A percentile compares a stretch with the other conserved stretches of the same genome.
Evolutionary conservation across 2,797 vertebrate genomes (phyloP).

Genomic region (Podarcis lilfordi): DNA sequence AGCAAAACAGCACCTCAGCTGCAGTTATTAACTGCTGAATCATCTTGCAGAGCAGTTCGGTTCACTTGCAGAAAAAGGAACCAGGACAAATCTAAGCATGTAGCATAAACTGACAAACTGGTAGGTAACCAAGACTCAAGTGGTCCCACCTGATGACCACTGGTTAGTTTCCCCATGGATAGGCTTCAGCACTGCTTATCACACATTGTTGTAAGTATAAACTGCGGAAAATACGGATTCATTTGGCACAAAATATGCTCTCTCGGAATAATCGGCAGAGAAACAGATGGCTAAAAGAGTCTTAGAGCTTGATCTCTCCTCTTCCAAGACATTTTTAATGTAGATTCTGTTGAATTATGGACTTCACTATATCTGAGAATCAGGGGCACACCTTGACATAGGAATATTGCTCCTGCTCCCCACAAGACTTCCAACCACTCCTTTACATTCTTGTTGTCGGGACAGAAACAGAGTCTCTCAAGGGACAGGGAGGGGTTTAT

Average conservation of each 20-base stretch:
- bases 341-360: not conserved
- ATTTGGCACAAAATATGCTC: not conserved
- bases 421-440: no score
- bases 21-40: not conserved
- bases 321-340: not conserved
- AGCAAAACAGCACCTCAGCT: not conserved
- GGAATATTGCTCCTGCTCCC: not conserved
- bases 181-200: not conserved
- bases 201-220: no score
- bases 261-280: not conserved
- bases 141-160: fast-evolving
- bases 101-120: conserved; percentile 1
- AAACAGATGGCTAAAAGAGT: not conserved
- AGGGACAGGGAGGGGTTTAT: not conserved
- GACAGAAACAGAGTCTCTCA: not conserved
- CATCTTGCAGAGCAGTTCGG: not conserved
- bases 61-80: not conserved
- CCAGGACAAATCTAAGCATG: not conserved
- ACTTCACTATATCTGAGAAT: not conserved
- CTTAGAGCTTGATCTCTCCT: not conserved
- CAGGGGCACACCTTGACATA: not conserved
- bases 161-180: not conserved
- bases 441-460: not conserved
- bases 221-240: not conserved
- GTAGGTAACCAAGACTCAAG: conserved; percentile 8